These are phyloP conservation scores for Lerema accius DNA, from an alignment of 1,140 invertebrate species.

Conservation along the genomic window DNA sequence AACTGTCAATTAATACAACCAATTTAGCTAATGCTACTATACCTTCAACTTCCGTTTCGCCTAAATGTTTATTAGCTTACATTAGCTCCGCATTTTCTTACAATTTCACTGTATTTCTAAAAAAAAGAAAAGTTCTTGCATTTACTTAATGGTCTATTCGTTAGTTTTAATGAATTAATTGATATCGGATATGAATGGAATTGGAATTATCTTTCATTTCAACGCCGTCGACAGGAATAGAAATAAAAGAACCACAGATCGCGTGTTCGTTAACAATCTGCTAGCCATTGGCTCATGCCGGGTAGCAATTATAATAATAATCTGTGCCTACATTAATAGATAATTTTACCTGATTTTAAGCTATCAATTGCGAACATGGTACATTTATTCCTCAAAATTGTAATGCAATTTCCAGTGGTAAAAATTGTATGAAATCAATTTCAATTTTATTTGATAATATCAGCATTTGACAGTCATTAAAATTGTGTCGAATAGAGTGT, in stretches of 20 bases:
- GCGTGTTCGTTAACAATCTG: slow-evolving; percentile 20
- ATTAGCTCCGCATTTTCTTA: slow-evolving; percentile 1
- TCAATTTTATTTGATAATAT: no score
- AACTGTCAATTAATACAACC: neutral
- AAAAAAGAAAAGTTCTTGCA: no score
- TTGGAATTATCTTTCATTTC: slow-evolving; percentile 16
- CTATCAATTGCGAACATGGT: no score
- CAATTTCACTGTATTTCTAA: no score
- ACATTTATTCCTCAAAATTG: no score
- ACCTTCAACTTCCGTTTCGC: neutral
- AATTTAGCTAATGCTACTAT: neutral
- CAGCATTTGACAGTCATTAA: no score
- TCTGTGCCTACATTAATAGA: slow-evolving; percentile 2
- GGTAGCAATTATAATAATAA: slow-evolving; percentile 39
- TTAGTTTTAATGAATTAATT: slow-evolving; percentile 8
- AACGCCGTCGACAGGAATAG: slow-evolving; percentile 9
- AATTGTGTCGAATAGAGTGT: no score
- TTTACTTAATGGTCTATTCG: no score
- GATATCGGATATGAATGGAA: slow-evolving; percentile 16
- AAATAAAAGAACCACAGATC: slow-evolving; percentile 14
- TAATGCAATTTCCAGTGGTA: no score
- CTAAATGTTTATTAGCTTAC: neutral
- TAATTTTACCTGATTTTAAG: slow-evolving; percentile 12
- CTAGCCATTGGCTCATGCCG: slow-evolving; percentile 11
- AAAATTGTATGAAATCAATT: slow-evolving; percentile 3